Evolutionary conservation across 2,797 vertebrate genomes (phyloP).

Genomic region (Pipistrellus pipistrellus): DNA sequence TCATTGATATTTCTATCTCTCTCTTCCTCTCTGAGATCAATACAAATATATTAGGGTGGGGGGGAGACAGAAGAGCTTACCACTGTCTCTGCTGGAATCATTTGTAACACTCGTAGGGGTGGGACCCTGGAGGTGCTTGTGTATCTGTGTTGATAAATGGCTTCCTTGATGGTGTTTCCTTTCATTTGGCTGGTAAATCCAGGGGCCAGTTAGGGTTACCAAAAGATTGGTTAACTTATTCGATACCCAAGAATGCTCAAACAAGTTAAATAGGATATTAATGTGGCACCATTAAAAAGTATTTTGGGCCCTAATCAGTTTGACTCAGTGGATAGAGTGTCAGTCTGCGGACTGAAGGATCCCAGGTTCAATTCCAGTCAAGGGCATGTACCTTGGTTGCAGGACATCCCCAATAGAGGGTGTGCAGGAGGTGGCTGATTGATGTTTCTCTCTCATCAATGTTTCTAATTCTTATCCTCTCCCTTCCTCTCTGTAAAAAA

Average conservation of each 20-base stretch:
- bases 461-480: too few relatives aligned
- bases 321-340: too few relatives aligned
- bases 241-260: background rate
- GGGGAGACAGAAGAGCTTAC: slow-evolving; percentile 64
- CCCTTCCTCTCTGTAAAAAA: too few relatives aligned
- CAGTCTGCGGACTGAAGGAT: too few relatives aligned
- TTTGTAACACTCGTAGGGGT: slow-evolving; percentile 70
- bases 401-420: too few relatives aligned
- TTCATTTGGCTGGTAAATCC: slow-evolving; percentile 6
- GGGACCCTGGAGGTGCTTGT: background rate
- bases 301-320: background rate
- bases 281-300: background rate
- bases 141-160: slow-evolving; percentile 27
- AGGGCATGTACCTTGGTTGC: too few relatives aligned
- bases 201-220: slow-evolving; percentile 34
- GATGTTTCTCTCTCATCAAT: too few relatives aligned
- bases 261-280: background rate
- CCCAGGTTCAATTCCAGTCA: too few relatives aligned
- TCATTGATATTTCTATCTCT: too few relatives aligned
- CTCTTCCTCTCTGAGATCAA: too few relatives aligned
- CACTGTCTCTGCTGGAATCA: slow-evolving; percentile 82
- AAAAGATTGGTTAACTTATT: slow-evolving; percentile 64
- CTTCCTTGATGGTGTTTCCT: slow-evolving; percentile 27
- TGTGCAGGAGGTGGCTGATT: too few relatives aligned
- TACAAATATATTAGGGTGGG: too few relatives aligned